Percentiles rank a stretch among this genome's conserved stretches.
phyloP scores from a whole-genome alignment of 2,888 invertebrate species.

The Himalopsyche kuldschensis region DNA sequence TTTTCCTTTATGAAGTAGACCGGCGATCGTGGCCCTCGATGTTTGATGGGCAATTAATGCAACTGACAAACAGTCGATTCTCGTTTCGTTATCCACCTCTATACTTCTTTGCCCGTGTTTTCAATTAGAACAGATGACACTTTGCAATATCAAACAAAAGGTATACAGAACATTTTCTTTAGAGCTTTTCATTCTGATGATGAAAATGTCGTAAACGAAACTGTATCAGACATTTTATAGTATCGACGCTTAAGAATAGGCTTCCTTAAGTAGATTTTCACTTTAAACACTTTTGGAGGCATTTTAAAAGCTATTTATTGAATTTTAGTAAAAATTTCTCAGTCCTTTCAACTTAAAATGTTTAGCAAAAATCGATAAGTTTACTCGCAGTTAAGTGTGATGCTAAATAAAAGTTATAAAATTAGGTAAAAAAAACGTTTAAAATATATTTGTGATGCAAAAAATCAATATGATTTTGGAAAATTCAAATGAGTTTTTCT shows the following conservation, averaged over 20 bases:
- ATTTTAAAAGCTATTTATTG: neutral
- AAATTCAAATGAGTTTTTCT: too few species aligned
- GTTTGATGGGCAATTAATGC: conserved; percentile 15
- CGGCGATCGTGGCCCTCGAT: neutral
- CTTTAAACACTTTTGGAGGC: neutral
- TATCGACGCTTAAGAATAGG: neutral
- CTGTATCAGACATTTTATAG: neutral
- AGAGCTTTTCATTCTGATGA: neutral
- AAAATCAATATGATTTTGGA: too few species aligned
- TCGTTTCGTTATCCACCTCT: neutral
- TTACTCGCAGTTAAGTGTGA: neutral
- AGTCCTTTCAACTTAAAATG: neutral
- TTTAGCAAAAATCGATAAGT: neutral
- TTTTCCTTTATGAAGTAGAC: conserved; percentile 7
- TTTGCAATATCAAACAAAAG: neutral
- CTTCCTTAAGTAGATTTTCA: neutral
- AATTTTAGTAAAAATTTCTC: neutral
- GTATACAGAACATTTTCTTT: neutral
- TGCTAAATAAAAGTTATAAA: neutral
- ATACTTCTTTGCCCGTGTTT: neutral
- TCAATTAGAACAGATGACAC: neutral
- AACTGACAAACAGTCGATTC: conserved; percentile 12
- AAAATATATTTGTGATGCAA: too few species aligned
- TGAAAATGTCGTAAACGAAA: neutral
- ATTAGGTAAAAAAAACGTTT: too few species aligned